Conservation (phyloP, 2,888 invertebrate species). For the Macrophya alboannulata region DNA sequence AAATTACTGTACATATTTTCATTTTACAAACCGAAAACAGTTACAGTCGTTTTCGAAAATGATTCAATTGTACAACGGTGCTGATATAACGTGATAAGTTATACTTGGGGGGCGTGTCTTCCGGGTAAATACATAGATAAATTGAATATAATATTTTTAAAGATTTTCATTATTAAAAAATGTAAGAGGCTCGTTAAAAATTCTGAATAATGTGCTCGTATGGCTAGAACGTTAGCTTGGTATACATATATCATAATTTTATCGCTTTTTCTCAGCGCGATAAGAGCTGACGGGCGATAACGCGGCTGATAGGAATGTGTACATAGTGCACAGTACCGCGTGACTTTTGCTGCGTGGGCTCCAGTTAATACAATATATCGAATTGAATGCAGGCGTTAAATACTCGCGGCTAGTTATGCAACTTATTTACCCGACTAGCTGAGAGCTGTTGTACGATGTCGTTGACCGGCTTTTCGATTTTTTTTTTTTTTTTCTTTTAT, state of each 20-base stretch:
- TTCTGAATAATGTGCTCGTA: not conserved
- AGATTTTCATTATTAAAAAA: not conserved
- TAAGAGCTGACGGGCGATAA: conserved; percentile 55
- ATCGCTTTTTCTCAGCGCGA: conserved; percentile 49
- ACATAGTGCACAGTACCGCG: conserved; percentile 46
- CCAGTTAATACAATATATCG: conserved; percentile 51
- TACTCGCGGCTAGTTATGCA: conserved; percentile 51
- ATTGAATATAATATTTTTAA: not conserved
- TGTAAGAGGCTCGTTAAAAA: not conserved
- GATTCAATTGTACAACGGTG: not conserved
- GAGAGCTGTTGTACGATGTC: conserved; percentile 28
- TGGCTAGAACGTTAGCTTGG: conserved; percentile 5
- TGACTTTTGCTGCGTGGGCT: conserved; percentile 49
- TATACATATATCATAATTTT: conserved; percentile 45
- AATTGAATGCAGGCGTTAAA: conserved; percentile 50
- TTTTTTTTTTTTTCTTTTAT: conserved; percentile 44
- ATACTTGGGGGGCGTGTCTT: not conserved
- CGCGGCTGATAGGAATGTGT: conserved; percentile 58
- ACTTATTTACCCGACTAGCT: conserved; percentile 54
- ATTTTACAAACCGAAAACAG: conserved; percentile 25
- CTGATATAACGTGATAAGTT: not conserved
- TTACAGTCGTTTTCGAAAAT: conserved; percentile 17
- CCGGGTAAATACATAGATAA: not conserved
- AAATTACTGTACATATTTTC: conserved; percentile 29
- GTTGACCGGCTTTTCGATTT: conserved; percentile 46